Conservation (phyloP, 2,888 invertebrate genomes). For the Leucophenga maculata region DNA sequence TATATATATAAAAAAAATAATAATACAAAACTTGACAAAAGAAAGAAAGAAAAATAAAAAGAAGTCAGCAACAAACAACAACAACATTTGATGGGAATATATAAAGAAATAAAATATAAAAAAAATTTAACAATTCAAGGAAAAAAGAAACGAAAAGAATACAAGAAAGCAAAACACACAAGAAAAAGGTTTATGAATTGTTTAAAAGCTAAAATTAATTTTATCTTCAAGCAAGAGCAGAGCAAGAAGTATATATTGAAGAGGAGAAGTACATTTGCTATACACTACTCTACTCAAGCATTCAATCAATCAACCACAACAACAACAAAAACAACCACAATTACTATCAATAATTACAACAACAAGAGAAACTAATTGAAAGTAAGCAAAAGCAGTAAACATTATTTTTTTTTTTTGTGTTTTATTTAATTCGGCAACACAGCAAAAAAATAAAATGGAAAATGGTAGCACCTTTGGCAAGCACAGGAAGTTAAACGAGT, state of each 20-base stretch:
- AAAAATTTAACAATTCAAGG: constrained; percentile 27
- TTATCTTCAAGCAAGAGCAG: neutral
- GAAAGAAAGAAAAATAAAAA: constrained; percentile 54
- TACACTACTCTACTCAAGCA: constrained; percentile 31
- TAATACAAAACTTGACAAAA: constrained; percentile 39
- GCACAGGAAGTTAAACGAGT: neutral
- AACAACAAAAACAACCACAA: constrained; percentile 57
- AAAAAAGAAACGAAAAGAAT: constrained; percentile 42
- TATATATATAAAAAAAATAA: constrained; percentile 39
- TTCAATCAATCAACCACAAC: constrained; percentile 50
- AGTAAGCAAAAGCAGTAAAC: neutral
- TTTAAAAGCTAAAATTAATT: neutral
- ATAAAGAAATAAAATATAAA: constrained; percentile 50
- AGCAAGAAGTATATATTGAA: neutral
- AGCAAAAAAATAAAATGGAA: constrained; percentile 36
- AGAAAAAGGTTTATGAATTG: constrained; percentile 30
- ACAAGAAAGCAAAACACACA: constrained; percentile 47
- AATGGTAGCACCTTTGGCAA: neutral
- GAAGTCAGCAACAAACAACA: constrained; percentile 51
- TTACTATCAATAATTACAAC: constrained; percentile 47
- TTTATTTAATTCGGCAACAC: neutral
- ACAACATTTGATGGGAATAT: constrained; percentile 19
- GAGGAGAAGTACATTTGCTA: too few relatives aligned
- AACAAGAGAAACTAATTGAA: constrained; percentile 25
- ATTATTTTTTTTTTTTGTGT: neutral